phyloP scores from a whole-genome alignment of 2,888 invertebrate genomes.

The Elmis aenea region DNA sequence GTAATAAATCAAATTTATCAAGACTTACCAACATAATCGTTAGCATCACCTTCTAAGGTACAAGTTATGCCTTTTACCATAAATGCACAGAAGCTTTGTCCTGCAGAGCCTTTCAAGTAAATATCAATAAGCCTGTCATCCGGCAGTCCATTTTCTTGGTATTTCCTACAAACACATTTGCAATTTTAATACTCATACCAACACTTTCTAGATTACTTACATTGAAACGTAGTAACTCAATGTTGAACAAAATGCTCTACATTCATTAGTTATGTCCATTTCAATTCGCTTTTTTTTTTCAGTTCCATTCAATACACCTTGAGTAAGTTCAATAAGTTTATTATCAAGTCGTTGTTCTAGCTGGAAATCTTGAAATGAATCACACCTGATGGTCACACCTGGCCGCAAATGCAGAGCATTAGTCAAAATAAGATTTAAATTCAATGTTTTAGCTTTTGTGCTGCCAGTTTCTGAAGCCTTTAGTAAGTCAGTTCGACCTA shows the following conservation, averaged over 20 bases:
- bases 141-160: slow-evolving; percentile 81
- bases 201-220: slow-evolving; percentile 57
- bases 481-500: slow-evolving; percentile 87
- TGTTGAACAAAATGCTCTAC: slow-evolving; percentile 89
- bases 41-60: slow-evolving; percentile 92
- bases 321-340: slow-evolving; percentile 65
- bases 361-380: slow-evolving; percentile 86
- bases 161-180: slow-evolving; percentile 59
- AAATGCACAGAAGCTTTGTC: slow-evolving; percentile 99
- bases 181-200: background rate
- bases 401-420: slow-evolving; percentile 88
- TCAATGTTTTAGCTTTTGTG: slow-evolving; percentile 77
- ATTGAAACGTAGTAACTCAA: slow-evolving; percentile 92
- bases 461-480: slow-evolving; percentile 66
- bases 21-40: slow-evolving; percentile 88
- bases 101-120: slow-evolving; percentile 85
- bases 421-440: slow-evolving; percentile 79
- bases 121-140: slow-evolving; percentile 72
- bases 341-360: slow-evolving; percentile 80
- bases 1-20: background rate
- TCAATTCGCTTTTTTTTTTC: slow-evolving; percentile 63
- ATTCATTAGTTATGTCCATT: slow-evolving; percentile 83
- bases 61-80: slow-evolving; percentile 85
- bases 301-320: slow-evolving; percentile 70
- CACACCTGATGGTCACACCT: slow-evolving; percentile 84